Conservation (phyloP, 1,140 invertebrate species). For the Lethocerus indicus region DNA sequence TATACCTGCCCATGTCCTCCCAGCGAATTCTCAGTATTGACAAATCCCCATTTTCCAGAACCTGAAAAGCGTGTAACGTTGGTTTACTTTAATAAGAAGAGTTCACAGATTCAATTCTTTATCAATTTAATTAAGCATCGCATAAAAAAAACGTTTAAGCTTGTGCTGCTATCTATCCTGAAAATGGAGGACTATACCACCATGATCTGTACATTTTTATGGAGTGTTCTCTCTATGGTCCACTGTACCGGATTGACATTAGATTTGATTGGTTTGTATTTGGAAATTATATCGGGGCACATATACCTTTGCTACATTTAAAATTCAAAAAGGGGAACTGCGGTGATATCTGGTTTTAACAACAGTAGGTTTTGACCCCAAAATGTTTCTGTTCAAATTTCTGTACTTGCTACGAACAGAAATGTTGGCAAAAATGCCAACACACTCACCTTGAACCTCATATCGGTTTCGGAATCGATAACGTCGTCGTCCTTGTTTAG, state of each 20-base stretch:
- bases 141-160: not conserved
- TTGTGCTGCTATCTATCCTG: not conserved
- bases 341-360: too few relatives aligned
- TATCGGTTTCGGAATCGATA: too few relatives aligned
- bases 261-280: too few relatives aligned
- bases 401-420: too few relatives aligned
- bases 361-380: too few relatives aligned
- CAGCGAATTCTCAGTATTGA: constrained; percentile 48
- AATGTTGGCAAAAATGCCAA: constrained; percentile 1
- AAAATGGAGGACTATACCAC: not conserved
- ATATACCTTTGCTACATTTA: too few relatives aligned
- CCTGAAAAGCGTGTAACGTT: constrained; percentile 22
- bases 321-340: too few relatives aligned
- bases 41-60: constrained; percentile 52
- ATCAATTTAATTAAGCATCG: not conserved
- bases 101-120: not conserved
- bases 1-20: constrained; percentile 62
- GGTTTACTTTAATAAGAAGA: not conserved
- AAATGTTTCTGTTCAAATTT: too few relatives aligned
- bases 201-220: not conserved
- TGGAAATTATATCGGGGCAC: too few relatives aligned
- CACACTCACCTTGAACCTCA: constrained; percentile 27
- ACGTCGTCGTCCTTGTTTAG: constrained; percentile 26
- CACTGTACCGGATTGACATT: not conserved
- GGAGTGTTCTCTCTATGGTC: not conserved